A percentile compares a stretch with the other conserved stretches of the same genome.
phyloP scores from a whole-genome alignment of 2,797 vertebrate genomes.

The Cygnus olor region DNA sequence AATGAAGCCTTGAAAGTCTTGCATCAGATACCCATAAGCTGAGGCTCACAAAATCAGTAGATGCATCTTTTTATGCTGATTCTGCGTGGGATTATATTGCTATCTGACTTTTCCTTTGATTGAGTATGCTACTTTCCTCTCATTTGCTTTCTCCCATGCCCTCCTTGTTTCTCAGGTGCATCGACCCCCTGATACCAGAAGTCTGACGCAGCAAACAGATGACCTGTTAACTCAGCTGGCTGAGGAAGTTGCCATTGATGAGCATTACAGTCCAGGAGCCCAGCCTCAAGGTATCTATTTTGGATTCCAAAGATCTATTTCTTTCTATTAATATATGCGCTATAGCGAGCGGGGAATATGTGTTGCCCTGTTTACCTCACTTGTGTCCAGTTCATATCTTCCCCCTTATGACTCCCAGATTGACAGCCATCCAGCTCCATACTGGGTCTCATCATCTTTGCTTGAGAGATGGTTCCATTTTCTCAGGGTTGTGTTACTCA shows the following conservation, averaged over 20 bases:
- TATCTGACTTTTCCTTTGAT: background rate
- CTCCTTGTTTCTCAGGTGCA: constrained; percentile 78
- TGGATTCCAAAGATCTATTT: background rate
- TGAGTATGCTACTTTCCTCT: background rate
- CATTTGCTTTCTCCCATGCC: background rate
- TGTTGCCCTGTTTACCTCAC: background rate
- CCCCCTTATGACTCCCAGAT: background rate
- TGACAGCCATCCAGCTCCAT: background rate
- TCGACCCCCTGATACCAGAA: constrained; percentile 84
- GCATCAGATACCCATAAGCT: background rate
- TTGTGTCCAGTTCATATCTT: background rate
- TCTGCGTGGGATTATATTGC: background rate
- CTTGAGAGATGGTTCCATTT: background rate
- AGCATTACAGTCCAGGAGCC: constrained; percentile 70
- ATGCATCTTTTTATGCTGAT: background rate
- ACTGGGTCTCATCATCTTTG: background rate
- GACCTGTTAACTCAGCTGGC: constrained; percentile 90
- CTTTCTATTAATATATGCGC: background rate
- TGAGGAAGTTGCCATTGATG: constrained; percentile 90
- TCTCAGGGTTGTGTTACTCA: background rate
- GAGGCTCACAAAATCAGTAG: background rate
- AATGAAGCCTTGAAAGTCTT: background rate
- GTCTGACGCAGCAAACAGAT: constrained; percentile 86
- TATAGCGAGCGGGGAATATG: background rate
- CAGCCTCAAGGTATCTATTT: constrained; percentile 71